Evolutionary conservation across 2,797 vertebrate genomes (phyloP).

Genomic region (Tapirus indicus): DNA sequence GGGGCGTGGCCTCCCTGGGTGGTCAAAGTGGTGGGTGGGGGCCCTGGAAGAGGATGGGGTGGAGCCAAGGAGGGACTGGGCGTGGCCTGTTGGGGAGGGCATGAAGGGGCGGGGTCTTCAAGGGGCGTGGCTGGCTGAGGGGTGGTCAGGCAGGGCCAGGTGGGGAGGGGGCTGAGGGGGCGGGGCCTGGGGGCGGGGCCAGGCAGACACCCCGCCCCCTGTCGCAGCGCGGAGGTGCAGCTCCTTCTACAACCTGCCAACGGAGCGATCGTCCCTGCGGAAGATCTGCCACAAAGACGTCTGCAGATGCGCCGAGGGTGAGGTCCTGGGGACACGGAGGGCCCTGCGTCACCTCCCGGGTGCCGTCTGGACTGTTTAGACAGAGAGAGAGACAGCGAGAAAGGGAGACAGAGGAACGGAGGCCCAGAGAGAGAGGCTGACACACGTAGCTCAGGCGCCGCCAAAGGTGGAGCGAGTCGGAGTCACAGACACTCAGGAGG

Average conservation of each 20-base stretch:
- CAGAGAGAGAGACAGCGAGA: background rate
- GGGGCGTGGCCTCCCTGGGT: background rate
- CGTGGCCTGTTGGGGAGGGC: background rate
- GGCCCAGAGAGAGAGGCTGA: background rate
- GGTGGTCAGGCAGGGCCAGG: background rate
- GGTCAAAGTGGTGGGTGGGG: background rate
- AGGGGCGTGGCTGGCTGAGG: background rate
- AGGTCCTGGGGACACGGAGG: background rate
- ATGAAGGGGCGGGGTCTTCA: background rate
- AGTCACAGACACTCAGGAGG: background rate
- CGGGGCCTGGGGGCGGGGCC: background rate
- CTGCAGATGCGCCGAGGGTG: conserved; percentile 78
- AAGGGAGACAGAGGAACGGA: background rate
- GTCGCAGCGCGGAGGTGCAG: conserved; percentile 70
- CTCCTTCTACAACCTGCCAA: conserved; percentile 74
- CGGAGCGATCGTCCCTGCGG: background rate
- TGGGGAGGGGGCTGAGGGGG: background rate
- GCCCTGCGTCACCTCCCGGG: background rate
- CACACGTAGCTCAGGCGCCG: background rate
- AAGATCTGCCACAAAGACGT: conserved; percentile 72
- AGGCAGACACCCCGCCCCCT: background rate
- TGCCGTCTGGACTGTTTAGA: background rate
- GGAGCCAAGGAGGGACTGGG: too few relatives aligned
- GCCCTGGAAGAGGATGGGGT: background rate
- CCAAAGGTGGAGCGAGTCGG: background rate